Evolutionary conservation across 2,888 invertebrate species (phyloP).

Genomic region (Agonopterix alstromeriana): DNA sequence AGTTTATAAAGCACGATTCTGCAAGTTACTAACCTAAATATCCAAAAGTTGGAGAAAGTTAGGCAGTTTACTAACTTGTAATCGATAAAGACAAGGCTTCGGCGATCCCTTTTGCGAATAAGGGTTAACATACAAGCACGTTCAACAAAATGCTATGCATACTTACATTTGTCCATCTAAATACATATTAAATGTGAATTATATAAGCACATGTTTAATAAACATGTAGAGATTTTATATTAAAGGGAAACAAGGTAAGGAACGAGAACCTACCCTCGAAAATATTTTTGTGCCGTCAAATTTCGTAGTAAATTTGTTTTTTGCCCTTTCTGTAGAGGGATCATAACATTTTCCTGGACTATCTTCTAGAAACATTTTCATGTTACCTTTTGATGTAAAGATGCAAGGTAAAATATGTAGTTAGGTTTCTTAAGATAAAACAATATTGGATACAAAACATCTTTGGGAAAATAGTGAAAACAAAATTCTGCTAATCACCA

Average conservation of each 20-base stretch:
- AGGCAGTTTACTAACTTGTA: conserved; percentile 30
- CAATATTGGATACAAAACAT: too few relatives aligned
- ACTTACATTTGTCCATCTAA: not conserved
- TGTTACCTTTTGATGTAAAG: not conserved
- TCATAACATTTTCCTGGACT: not conserved
- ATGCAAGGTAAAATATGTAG: too few relatives aligned
- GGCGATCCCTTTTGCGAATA: conserved; percentile 7
- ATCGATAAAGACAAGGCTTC: conserved; percentile 27
- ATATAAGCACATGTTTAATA: too few relatives aligned
- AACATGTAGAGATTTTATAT: too few relatives aligned
- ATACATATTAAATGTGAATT: too few relatives aligned
- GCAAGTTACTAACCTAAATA: conserved; percentile 29
- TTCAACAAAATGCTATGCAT: not conserved
- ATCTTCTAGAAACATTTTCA: not conserved
- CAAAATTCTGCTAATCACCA: too few relatives aligned
- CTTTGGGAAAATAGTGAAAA: too few relatives aligned
- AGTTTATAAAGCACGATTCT: conserved; percentile 13
- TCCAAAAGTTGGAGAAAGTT: conserved; percentile 28
- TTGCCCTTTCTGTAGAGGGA: not conserved
- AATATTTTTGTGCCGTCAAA: not conserved
- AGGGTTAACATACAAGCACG: not conserved
- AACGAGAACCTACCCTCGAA: not conserved
- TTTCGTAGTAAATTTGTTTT: not conserved
- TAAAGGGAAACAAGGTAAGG: too few relatives aligned
- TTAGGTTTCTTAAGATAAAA: too few relatives aligned